Conservation (phyloP, 1,140 invertebrate genomes). For the Brachystomella parvula region DNA sequence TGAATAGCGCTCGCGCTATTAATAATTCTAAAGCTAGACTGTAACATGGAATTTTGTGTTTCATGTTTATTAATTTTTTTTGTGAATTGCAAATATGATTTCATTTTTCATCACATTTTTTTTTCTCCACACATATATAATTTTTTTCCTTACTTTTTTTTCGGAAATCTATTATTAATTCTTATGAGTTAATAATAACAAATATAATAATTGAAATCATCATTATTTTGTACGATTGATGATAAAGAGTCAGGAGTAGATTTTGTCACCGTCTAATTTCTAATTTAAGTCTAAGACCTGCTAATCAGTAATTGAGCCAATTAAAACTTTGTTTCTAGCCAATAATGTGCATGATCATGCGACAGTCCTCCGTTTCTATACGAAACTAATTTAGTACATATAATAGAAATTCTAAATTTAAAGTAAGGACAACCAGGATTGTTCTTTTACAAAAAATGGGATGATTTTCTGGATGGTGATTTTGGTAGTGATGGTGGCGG, state of each 20-base stretch:
- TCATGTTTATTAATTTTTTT: neutral
- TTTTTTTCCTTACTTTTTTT: no score
- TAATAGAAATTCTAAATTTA: constrained; percentile 4
- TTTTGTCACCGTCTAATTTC: no score
- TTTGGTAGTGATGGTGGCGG: no score
- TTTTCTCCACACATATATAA: no score
- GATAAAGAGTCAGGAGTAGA: no score
- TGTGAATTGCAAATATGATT: neutral
- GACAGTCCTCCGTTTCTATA: neutral
- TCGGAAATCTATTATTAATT: neutral
- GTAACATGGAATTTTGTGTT: no score
- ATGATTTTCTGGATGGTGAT: neutral
- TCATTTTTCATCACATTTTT: neutral
- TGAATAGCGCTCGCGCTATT: no score
- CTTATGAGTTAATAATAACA: neutral
- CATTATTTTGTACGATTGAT: no score
- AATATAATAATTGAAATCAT: no score
- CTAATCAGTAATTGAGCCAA: neutral
- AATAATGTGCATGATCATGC: neutral
- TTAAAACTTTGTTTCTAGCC: neutral
- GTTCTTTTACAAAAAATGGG: constrained; percentile 4
- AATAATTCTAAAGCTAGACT: no score
- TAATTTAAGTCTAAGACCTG: no score
- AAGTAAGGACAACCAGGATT: constrained; percentile 11
- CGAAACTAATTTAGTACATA: neutral